These are phyloP conservation scores for Puma concolor DNA, from an alignment of 2,113 vertebrate species.

Conservation along the genomic window DNA sequence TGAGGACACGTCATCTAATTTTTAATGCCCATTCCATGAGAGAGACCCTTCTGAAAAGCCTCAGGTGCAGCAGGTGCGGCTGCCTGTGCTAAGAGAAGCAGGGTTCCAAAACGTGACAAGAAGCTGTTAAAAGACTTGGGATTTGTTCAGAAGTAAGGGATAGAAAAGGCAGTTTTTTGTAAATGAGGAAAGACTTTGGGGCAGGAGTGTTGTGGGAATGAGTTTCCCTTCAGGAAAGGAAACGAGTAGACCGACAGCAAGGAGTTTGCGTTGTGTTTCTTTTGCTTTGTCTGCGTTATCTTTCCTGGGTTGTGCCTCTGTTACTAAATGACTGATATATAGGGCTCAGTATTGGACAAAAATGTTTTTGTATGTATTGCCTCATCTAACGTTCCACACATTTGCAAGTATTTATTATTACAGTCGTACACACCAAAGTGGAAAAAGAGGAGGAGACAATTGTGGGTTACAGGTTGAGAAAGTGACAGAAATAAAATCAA, in stretches of 20 bases:
- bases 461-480: background rate
- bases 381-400: background rate
- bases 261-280: background rate
- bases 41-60: background rate
- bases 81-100: background rate
- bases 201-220: background rate
- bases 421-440: background rate
- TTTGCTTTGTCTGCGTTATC: background rate
- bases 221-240: slow-evolving; percentile 19
- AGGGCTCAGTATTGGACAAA: background rate
- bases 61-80: background rate
- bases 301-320: background rate
- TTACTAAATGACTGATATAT: background rate
- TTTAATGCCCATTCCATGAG: background rate
- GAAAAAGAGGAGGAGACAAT: background rate
- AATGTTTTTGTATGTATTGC: background rate
- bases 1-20: background rate
- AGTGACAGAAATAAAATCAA: background rate
- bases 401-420: background rate
- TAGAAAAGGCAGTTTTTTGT: background rate
- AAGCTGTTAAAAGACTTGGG: background rate
- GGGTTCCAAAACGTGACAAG: background rate
- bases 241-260: background rate
- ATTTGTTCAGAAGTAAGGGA: background rate
- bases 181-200: background rate